Base-by-base conservation (phyloP, 2,113 vertebrate genomes). In the Thomomys bottae region DNA sequence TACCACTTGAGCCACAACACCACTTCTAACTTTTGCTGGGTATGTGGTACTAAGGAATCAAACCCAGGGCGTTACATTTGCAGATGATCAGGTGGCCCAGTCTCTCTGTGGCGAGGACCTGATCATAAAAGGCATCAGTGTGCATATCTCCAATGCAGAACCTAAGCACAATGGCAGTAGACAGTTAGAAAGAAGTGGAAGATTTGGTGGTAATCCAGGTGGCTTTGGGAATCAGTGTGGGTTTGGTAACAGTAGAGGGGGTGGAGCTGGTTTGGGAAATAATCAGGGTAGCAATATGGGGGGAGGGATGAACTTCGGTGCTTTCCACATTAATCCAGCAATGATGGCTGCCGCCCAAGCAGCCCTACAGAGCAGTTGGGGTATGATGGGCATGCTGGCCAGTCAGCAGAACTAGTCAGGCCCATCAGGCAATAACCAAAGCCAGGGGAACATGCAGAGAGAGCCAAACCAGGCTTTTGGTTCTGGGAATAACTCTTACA, bases 121-220 rank as follows among this genome's bases (percentile, higher is more conserved):
- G 98, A 99, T 99, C 98, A 99, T 99, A 98, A 99, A 99, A 98
- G 99, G 99, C 93, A 98, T 99, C 99, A 99, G 99, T 95, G 99
- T 99, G 84, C 99, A 99, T 98, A 99, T 99, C 98, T 99, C 99
- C 98, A 99, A 99, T 97, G 99, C 99, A 95, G 99, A 99, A 97
- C 99, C 99, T 98, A 99, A 99, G 98, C 99, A 99, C 98, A 99
- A 99, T 98, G 99, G 99, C 98, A 99, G 98, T 99, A 99, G 99
- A 95, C 99, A 99, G 98, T 98, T 99, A 99, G 99, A 99, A 97
- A 98, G 99, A 96, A 99, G 98, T 96, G 98, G 99, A 97, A 98
- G 99, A 96, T 99, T 99, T 92, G 98, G 98, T 98, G 98, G 98
- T 94, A 99, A 98, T 96, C 99, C 99, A 59, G 99, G 99, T 81